A percentile compares a stretch with the other conserved stretches of the same genome.
phyloP scores from a whole-genome alignment of 2,797 vertebrate genomes.

The Anguilla anguilla region DNA sequence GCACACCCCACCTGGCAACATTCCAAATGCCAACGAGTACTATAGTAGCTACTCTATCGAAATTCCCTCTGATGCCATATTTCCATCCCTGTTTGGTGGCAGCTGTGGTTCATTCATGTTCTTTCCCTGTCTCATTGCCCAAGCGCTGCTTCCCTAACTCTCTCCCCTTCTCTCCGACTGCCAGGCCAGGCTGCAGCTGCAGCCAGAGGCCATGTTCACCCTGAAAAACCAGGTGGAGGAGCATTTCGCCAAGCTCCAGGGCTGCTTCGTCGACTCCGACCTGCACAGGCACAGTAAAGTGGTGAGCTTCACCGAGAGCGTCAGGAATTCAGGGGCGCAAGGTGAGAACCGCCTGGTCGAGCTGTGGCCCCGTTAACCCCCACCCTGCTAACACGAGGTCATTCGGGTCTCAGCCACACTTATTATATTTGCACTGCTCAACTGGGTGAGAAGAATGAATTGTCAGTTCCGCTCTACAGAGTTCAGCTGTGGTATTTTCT shows the following conservation, averaged over 20 bases:
- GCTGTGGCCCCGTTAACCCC: not conserved
- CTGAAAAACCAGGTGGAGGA: conserved; percentile 66
- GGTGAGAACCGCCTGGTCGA: conserved; percentile 17
- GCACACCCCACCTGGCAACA: not conserved
- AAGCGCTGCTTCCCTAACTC: not conserved
- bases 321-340: conserved; percentile 42
- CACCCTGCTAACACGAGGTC: not conserved
- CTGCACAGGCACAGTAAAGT: conserved; percentile 72
- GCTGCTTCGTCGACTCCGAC: conserved; percentile 59
- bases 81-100: not conserved
- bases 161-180: not conserved
- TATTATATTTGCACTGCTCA: not conserved
- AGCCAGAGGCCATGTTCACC: conserved; percentile 68
- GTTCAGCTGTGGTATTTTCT: not conserved
- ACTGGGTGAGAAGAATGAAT: not conserved
- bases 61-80: not conserved
- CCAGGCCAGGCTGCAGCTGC: conserved; percentile 54
- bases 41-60: not conserved
- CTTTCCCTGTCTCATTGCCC: not conserved
- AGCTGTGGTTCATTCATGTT: not conserved
- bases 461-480: not conserved
- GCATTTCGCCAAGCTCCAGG: conserved; percentile 51
- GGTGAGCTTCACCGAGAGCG: conserved; percentile 65
- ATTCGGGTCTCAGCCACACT: too few species aligned
- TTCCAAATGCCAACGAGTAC: not conserved